A percentile compares a stretch with the other conserved stretches of the same genome.
These are phyloP conservation scores for Bombus soroeensis DNA, from an alignment of 1,140 invertebrate species.

Conservation along the genomic window DNA sequence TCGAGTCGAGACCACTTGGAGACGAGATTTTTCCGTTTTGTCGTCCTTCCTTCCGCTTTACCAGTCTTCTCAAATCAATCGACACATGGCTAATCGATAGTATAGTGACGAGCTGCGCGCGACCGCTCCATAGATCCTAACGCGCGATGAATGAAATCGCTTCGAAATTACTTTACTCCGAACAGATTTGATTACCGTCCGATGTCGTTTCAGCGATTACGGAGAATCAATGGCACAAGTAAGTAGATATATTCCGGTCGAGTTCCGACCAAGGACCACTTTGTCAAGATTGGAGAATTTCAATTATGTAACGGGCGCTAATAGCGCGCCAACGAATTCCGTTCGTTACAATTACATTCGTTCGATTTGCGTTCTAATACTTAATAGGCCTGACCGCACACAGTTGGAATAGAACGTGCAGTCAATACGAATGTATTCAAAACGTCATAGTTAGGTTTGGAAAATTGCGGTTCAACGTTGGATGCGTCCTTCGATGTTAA, in stretches of 20 bases:
- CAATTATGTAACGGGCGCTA: not conserved
- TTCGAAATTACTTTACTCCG: not conserved
- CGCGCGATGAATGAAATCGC: not conserved
- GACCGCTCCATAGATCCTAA: not conserved
- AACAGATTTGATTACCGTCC: not conserved
- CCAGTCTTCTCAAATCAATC: not conserved
- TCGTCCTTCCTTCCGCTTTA: not conserved
- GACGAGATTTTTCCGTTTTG: not conserved
- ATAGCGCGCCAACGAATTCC: not conserved
- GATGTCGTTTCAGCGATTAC: not conserved
- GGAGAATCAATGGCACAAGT: not conserved
- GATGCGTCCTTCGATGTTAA: not conserved
- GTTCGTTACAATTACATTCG: too few species aligned
- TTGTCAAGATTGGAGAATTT: not conserved
- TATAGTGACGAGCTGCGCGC: not conserved
- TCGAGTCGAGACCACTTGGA: too few species aligned
- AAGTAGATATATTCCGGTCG: not conserved
- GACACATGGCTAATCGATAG: not conserved
- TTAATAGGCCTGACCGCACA: not conserved
- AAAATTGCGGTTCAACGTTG: conserved; percentile 1
- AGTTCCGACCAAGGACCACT: not conserved
- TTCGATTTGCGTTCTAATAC: conserved; percentile 1
- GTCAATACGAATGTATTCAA: not conserved
- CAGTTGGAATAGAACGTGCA: too few species aligned
- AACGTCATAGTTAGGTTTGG: not conserved